A percentile compares a stretch with the other conserved stretches of the same genome.
phyloP scores from a whole-genome alignment of 2,797 vertebrate genomes.

The Ammospiza maritima region DNA sequence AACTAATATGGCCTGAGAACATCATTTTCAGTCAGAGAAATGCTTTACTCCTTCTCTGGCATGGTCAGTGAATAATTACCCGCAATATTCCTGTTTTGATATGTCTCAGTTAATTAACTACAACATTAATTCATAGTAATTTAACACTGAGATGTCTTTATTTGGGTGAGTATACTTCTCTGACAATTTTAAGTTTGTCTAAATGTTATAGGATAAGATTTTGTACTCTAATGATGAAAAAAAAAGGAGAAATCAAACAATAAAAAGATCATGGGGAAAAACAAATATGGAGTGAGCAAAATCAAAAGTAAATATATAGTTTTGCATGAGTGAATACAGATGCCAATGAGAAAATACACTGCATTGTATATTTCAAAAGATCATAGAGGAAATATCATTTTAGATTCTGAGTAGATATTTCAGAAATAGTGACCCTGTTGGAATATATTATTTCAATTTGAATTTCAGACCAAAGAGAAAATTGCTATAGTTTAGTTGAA shows the following conservation, averaged over 20 bases:
- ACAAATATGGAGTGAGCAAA: neutral
- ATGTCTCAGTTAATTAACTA: neutral
- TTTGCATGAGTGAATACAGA: neutral
- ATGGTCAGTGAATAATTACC: neutral
- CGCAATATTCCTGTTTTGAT: neutral
- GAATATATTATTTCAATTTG: neutral
- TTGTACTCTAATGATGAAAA: neutral
- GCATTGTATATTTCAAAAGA: neutral
- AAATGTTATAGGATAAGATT: neutral
- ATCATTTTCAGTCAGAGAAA: neutral
- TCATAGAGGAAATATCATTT: neutral
- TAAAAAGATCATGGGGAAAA: neutral
- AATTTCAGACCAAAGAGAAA: neutral
- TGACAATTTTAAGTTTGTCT: neutral
- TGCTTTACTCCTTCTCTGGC: neutral
- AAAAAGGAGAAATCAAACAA: neutral
- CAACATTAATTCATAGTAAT: neutral
- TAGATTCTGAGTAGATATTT: neutral
- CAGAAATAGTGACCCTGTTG: neutral
- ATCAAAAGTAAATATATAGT: neutral
- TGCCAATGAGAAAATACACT: neutral
- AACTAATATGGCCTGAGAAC: neutral
- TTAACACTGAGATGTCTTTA: neutral
- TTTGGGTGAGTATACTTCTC: neutral
- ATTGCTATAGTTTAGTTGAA: neutral